A percentile compares a stretch with the other conserved stretches of the same genome.
phyloP scores from a whole-genome alignment of 2,888 invertebrate species.

The Rhagonycha fulva region DNA sequence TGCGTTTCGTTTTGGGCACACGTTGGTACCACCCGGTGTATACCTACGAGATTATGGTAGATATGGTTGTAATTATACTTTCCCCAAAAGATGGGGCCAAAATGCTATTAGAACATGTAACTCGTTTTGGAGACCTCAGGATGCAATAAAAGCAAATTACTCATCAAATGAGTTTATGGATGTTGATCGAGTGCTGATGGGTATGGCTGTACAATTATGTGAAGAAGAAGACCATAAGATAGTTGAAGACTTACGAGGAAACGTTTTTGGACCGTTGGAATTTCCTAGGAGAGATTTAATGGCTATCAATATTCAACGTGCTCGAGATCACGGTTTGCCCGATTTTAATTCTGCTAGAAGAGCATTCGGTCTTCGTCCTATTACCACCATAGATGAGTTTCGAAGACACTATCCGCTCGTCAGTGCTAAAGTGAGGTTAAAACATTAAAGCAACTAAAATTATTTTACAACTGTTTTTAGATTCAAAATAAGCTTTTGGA shows the following conservation, averaged over 20 bases:
- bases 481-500: conserved; percentile 36
- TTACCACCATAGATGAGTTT: conserved; percentile 39
- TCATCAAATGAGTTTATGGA: conserved; percentile 46
- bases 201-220: conserved; percentile 59
- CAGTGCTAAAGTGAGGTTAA: background rate
- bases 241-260: conserved; percentile 62
- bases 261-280: conserved; percentile 62
- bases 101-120: conserved; percentile 58
- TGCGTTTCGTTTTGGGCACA: conserved; percentile 65
- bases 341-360: conserved; percentile 64
- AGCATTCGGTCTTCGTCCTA: conserved; percentile 53
- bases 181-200: conserved; percentile 60
- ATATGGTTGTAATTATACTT: conserved; percentile 47
- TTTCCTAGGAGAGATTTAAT: conserved; percentile 63
- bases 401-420: background rate
- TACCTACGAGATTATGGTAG: conserved; percentile 55
- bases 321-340: conserved; percentile 62
- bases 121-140: conserved; percentile 60
- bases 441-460: background rate
- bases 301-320: conserved; percentile 63
- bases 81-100: conserved; percentile 39
- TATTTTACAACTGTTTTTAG: conserved; percentile 20
- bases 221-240: conserved; percentile 62
- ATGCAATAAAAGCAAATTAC: conserved; percentile 42
- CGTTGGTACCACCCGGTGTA: conserved; percentile 62